phyloP scores from a whole-genome alignment of 53 echinoderm and acorn worm genomes.

The Stichopus horrens region DNA sequence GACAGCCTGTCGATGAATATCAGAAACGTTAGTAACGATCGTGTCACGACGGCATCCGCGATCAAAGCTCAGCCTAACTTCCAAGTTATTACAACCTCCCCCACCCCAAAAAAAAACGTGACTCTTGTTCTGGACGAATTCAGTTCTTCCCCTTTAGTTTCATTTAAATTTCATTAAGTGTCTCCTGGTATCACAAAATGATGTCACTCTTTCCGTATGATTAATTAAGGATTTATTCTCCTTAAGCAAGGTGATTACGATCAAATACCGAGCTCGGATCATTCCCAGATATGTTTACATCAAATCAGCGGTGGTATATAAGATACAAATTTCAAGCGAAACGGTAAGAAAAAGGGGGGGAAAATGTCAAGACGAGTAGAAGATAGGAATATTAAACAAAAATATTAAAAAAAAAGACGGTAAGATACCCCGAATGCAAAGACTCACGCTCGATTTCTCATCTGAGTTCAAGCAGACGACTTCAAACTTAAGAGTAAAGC shows the following conservation, averaged over 20 bases:
- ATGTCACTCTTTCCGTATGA: slow-evolving; percentile 21
- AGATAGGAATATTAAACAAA: too few species aligned
- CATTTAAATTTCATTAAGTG: slow-evolving; percentile 21
- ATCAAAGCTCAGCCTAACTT: too few species aligned
- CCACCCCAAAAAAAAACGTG: too few species aligned
- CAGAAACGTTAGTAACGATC: too few species aligned
- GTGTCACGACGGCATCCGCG: too few species aligned
- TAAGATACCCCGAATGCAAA: neutral
- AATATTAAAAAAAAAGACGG: neutral
- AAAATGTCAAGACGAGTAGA: neutral
- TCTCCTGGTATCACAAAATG: neutral
- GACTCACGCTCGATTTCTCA: slow-evolving; percentile 32
- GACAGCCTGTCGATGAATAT: too few species aligned
- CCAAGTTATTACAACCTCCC: too few species aligned
- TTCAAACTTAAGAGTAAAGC: neutral
- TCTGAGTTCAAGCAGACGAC: slow-evolving; percentile 33
- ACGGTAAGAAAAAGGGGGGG: neutral
- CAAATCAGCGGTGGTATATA: neutral
- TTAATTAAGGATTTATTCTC: slow-evolving; percentile 13
- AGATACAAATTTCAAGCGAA: slow-evolving; percentile 12
- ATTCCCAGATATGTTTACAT: slow-evolving; percentile 38
- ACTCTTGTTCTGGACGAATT: too few species aligned
- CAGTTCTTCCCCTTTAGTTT: too few species aligned
- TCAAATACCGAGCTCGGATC: slow-evolving; percentile 11
- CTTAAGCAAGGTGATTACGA: slow-evolving; percentile 31